Evolutionary conservation across 2,113 vertebrate genomes (phyloP).

Genomic region (Rousettus leschenaultii): DNA sequence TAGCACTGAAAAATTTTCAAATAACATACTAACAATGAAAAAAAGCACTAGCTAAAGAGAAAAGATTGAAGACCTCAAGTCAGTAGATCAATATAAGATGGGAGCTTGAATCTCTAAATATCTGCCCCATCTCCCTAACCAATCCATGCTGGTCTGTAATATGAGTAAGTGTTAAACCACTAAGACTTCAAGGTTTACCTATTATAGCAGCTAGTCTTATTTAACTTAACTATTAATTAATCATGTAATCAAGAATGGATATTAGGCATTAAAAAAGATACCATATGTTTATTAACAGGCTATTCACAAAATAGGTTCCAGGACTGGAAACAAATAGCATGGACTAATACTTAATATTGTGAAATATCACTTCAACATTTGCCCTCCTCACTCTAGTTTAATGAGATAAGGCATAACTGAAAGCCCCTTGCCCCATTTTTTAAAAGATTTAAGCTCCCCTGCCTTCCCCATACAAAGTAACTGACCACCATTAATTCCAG

Average conservation of each 20-base stretch:
- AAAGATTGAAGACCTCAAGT: background rate
- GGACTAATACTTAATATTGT: background rate
- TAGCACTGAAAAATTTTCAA: background rate
- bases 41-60: background rate
- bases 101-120: background rate
- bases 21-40: background rate
- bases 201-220: background rate
- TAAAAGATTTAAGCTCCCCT: background rate
- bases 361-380: background rate
- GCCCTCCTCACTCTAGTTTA: background rate
- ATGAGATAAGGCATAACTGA: background rate
- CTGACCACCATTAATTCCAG: background rate
- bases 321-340: background rate
- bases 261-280: background rate
- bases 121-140: background rate
- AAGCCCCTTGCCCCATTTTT: background rate
- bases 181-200: constrained; percentile 4
- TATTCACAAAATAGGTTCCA: constrained; percentile 15
- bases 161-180: background rate
- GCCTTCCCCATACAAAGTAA: background rate
- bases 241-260: background rate
- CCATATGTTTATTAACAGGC: background rate
- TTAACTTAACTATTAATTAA: constrained; percentile 30
- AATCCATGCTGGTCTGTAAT: background rate
- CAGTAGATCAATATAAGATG: background rate